Evolutionary conservation across 30 jellyfish, hydroid and myxozoan genomes (phyloP), one percentile per base, ranked within the genome.

Genomic region (Hydractinia echinata): DNA sequence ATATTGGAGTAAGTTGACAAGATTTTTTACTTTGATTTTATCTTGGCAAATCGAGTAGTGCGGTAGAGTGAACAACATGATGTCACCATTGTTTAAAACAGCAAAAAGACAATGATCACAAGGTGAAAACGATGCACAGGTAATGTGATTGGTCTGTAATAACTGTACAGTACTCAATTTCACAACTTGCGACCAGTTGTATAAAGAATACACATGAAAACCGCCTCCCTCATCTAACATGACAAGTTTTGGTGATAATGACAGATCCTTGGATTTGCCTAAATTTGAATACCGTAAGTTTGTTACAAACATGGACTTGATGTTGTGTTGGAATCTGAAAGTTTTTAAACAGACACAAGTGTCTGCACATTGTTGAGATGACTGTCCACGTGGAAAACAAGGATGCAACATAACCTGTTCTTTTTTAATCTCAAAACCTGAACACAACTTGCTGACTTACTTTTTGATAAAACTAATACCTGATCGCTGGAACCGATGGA

Each of bases 351-450:
- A 77, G 10, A 48, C 55, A 50, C 54, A 51, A 54, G 85, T 54
- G 80, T 77, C 85, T 0, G 53, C 71, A 20, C 66, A 18, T 54
- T 77, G 85, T 5, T n/a, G 53, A 20, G 76, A 50, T 77, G 53
- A 88, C 50, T 73, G 79, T 85, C 66, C 82, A 21, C 89, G 48
- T 51, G 83, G 96, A 68, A 88, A 69, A 53, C 88, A 85, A 18
- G 92, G 78, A 69, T 88, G 96, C 70, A 88, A 61, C 51, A 68
- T 76, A 44, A 85, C 96, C 13, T 51, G 79, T 58, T 78, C 93
- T 83, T 82, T 77, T 67, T 77, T 83, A 66, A 83, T 55, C 69
- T 88, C 96, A 77, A 82, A 55, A 58, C 49, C 82, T 88, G 83
- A 39, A 88, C n/a, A 51, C 67, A 82, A 13, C 87, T 76, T 19